A percentile compares a stretch with the other conserved stretches of the same genome.
Evolutionary conservation across 2,113 vertebrate genomes (phyloP).

Genomic region (Leucopternis melanops): DNA sequence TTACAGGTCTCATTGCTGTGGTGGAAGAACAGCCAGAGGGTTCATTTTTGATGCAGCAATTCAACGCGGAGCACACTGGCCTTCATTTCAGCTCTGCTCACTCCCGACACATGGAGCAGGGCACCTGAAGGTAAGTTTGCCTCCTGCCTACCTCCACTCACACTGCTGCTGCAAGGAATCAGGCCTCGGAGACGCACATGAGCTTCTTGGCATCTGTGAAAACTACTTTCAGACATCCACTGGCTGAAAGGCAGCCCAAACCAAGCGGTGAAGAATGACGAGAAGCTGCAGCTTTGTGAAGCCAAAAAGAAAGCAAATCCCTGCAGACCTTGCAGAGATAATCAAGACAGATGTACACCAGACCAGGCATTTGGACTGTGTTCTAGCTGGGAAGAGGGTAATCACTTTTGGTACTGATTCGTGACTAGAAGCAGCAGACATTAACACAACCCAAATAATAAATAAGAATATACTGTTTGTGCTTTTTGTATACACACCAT

Average conservation of each 20-base stretch:
- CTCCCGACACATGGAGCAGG: neutral
- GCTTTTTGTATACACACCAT: neutral
- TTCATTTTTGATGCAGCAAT: neutral
- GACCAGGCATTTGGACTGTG: neutral
- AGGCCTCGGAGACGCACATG: rapidly evolving
- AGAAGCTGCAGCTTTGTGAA: neutral
- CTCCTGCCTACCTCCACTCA: neutral
- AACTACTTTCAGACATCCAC: neutral
- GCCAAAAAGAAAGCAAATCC: neutral
- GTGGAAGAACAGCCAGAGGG: neutral
- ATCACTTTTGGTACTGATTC: neutral
- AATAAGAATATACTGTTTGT: neutral
- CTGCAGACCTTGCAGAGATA: neutral
- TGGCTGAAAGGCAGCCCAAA: neutral
- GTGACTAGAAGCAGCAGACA: neutral
- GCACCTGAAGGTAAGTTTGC: neutral
- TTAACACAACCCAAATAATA: neutral
- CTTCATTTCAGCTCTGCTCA: neutral
- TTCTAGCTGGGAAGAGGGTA: neutral
- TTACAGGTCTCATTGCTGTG: neutral
- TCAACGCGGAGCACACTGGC: neutral
- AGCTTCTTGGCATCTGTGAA: neutral
- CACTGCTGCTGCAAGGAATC: neutral
- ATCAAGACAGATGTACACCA: neutral
- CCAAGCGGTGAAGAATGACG: rapidly evolving